Evolutionary conservation across 2,888 invertebrate species (phyloP).

Genomic region (Drosophila gaucha): DNA sequence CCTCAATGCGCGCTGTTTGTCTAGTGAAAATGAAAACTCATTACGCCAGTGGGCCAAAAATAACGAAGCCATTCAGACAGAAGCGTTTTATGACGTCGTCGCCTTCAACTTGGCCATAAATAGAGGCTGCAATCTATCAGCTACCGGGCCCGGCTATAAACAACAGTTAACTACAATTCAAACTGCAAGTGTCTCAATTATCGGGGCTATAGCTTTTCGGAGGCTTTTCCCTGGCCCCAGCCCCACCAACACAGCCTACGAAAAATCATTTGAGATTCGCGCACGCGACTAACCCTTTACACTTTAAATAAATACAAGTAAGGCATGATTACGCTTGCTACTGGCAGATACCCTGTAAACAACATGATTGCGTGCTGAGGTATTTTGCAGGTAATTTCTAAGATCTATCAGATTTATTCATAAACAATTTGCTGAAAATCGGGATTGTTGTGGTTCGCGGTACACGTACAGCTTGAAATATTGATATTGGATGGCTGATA

Average conservation of each 20-base stretch:
- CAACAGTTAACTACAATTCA: conserved; percentile 32
- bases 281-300: conserved; percentile 11
- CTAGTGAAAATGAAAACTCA: conserved; percentile 67
- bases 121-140: conserved; percentile 31
- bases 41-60: conserved; percentile 71
- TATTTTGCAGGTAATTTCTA: too few relatives aligned
- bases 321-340: background rate
- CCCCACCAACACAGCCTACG: conserved; percentile 56
- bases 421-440: too few relatives aligned
- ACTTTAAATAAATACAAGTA: background rate
- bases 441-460: too few relatives aligned
- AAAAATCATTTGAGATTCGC: conserved; percentile 23
- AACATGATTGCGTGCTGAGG: too few relatives aligned
- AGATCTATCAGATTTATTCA: too few relatives aligned
- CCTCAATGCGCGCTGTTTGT: conserved; percentile 34
- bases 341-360: conserved; percentile 6
- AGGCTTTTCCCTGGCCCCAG: conserved; percentile 39
- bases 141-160: conserved; percentile 13
- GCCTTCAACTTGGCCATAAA: conserved; percentile 62
- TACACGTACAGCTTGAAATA: too few relatives aligned
- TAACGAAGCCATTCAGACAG: conserved; percentile 51
- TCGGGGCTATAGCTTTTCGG: conserved; percentile 12
- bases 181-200: conserved; percentile 35
- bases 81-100: conserved; percentile 50
- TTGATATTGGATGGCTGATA: too few relatives aligned